Conservation (phyloP, 2,113 vertebrate species). For the Anarhynchus alexandrinus region DNA sequence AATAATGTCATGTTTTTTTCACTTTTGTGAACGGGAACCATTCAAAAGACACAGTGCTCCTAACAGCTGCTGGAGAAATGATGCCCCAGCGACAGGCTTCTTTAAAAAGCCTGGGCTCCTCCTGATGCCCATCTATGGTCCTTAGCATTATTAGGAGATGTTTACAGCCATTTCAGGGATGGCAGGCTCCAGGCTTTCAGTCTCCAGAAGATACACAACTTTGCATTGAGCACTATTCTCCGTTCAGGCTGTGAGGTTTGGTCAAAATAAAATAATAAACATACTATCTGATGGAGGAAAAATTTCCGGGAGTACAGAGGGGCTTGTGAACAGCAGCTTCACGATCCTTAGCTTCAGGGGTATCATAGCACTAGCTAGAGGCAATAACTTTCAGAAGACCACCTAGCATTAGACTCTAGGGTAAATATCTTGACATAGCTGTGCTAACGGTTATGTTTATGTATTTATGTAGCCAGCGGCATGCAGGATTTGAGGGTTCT, state of each 20-base stretch:
- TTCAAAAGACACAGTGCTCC: not conserved
- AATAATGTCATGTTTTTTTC: not conserved
- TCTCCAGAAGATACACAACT: not conserved
- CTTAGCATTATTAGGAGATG: not conserved
- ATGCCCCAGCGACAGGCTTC: not conserved
- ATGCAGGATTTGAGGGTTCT: not conserved
- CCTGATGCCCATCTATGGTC: not conserved
- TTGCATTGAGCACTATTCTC: not conserved
- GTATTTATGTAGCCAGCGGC: accelerated
- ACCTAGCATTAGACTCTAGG: not conserved
- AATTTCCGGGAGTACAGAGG: not conserved
- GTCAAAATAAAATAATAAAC: not conserved
- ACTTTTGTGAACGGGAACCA: not conserved
- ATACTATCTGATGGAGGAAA: not conserved
- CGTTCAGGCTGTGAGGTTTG: not conserved
- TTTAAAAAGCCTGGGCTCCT: not conserved
- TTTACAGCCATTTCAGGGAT: not conserved
- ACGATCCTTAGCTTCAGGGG: not conserved
- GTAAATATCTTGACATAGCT: not conserved
- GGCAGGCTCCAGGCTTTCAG: not conserved
- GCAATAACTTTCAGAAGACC: not conserved
- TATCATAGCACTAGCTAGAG: not conserved
- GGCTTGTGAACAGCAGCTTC: not conserved
- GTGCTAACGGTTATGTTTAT: not conserved
- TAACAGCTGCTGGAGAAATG: not conserved